These are phyloP conservation scores for Vanessa atalanta DNA, from an alignment of 1,140 invertebrate species.

Conservation along the genomic window DNA sequence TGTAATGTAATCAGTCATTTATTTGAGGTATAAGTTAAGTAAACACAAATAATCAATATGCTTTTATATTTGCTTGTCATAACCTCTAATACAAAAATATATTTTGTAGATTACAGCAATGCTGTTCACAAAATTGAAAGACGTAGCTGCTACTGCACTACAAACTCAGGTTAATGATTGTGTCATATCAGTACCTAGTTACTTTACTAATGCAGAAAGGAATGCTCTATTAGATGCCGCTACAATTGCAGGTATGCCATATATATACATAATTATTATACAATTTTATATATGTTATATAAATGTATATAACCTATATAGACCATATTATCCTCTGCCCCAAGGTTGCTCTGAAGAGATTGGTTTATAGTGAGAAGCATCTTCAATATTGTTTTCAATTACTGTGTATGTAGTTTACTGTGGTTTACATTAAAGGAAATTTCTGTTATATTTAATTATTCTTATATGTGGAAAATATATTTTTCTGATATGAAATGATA, in stretches of 20 bases:
- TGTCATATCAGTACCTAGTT: constrained; percentile 97
- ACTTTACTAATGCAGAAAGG: constrained; percentile 96
- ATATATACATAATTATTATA: too few relatives aligned
- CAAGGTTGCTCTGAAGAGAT: too few relatives aligned
- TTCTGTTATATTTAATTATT: too few relatives aligned
- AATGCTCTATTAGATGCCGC: constrained; percentile 95
- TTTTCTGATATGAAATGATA: too few relatives aligned
- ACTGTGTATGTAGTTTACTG: neutral
- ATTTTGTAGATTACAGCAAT: constrained; percentile 90
- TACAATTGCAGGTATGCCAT: constrained; percentile 84
- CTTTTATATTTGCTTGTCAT: constrained; percentile 6
- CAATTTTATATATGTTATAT: too few relatives aligned
- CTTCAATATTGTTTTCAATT: neutral
- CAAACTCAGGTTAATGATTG: constrained; percentile 97
- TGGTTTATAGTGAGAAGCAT: too few relatives aligned
- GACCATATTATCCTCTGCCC: too few relatives aligned
- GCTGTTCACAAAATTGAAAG: constrained; percentile 98
- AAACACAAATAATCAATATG: neutral
- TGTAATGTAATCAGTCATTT: neutral
- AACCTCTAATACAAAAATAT: neutral
- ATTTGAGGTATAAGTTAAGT: neutral
- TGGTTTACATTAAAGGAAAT: too few relatives aligned
- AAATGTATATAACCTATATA: too few relatives aligned
- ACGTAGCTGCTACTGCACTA: constrained; percentile 91
- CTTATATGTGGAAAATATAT: too few relatives aligned